Evolutionary conservation across 2,113 vertebrate species (phyloP).

Genomic region (Chaetodon auriga): DNA sequence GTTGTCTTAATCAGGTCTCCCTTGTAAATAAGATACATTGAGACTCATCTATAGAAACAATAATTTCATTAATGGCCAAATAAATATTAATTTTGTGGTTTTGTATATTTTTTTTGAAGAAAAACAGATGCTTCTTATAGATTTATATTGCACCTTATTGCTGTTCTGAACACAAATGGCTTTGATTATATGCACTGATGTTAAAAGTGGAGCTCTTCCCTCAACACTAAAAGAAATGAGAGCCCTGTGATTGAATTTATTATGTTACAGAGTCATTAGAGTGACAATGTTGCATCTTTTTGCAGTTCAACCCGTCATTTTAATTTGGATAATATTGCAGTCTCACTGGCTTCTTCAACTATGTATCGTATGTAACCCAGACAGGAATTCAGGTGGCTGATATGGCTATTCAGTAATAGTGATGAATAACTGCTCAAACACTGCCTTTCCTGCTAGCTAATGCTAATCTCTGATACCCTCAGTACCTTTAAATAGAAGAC

Average conservation of each 20-base stretch:
- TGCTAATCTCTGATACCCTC: slow-evolving; percentile 20
- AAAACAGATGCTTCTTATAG: slow-evolving; percentile 34
- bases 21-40: slow-evolving; percentile 45
- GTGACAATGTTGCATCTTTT: background rate
- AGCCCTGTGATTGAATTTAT: slow-evolving; percentile 1
- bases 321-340: background rate
- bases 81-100: slow-evolving; percentile 21
- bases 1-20: slow-evolving; percentile 28
- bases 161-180: slow-evolving; percentile 1
- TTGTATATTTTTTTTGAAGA: slow-evolving; percentile 30
- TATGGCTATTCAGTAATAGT: slow-evolving; percentile 31
- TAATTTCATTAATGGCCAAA: slow-evolving; percentile 17
- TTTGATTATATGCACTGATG: slow-evolving; percentile 3
- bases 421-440: slow-evolving; percentile 56
- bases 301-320: background rate
- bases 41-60: slow-evolving; percentile 12
- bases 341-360: background rate
- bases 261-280: background rate
- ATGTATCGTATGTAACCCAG: background rate
- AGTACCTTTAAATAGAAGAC: slow-evolving; percentile 27
- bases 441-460: slow-evolving; percentile 54
- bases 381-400: slow-evolving; percentile 27
- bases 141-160: slow-evolving; percentile 47
- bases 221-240: background rate
- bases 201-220: slow-evolving; percentile 11